These are phyloP conservation scores for Eurypyga helias DNA, from an alignment of 2,113 vertebrate genomes.

Conservation along the genomic window DNA sequence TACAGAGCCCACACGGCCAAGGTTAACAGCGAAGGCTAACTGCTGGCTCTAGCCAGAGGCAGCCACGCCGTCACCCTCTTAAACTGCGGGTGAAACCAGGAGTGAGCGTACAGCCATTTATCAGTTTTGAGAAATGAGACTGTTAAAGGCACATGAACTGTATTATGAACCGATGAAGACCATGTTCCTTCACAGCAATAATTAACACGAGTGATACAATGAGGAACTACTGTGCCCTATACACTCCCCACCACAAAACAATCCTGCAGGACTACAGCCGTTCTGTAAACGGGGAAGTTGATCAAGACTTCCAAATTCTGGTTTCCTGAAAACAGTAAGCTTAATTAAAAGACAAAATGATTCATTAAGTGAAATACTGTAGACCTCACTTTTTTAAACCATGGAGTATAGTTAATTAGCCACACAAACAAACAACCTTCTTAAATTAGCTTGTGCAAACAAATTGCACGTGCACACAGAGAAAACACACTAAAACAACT, in stretches of 20 bases:
- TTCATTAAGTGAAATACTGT: background rate
- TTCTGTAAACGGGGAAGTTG: background rate
- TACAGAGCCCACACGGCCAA: background rate
- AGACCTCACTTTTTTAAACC: background rate
- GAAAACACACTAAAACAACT: background rate
- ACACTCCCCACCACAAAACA: background rate
- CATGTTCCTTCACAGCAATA: background rate
- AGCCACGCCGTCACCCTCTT: background rate
- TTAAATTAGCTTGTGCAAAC: background rate
- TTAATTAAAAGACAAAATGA: background rate
- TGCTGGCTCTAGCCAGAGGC: background rate
- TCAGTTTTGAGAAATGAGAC: background rate
- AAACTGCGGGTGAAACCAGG: background rate
- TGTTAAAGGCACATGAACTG: conserved; percentile 51
- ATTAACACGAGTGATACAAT: background rate
- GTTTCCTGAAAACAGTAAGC: background rate
- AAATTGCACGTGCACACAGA: background rate
- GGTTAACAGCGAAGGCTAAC: accelerated
- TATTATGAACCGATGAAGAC: background rate
- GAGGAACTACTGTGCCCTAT: background rate
- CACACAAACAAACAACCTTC: background rate
- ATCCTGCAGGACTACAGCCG: background rate
- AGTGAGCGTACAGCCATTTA: background rate
- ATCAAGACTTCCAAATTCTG: background rate
- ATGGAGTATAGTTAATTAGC: background rate